Evolutionary conservation across 1,140 invertebrate species (phyloP), one percentile per base, ranked within the genome.

Genomic region (Lanistes nyassanus): DNA sequence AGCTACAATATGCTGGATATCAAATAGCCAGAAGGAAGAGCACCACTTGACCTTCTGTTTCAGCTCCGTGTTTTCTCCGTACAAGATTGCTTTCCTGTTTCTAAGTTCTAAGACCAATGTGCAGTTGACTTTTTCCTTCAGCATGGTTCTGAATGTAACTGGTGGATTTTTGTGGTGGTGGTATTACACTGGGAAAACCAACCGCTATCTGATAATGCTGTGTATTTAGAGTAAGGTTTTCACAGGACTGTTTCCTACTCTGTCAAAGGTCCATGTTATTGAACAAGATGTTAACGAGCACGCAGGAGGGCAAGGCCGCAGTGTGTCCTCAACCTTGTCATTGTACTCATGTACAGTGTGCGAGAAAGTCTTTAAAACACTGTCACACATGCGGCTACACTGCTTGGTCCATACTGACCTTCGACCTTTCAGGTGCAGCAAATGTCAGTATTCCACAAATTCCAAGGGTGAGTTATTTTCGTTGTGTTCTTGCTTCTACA

Each of bases 331-430:
- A 7, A 72, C 80, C 36, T 78, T 89, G 51, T 84, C 81, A 13
- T 76, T 90, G 16, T 89, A 85, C 78, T 86, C 85, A 6, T 90
- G 88, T 75, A 87, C 85, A 53, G 80, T 81, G 3, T 90, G 88
- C 79, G 83, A 87, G 55, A 90, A 90, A 74, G 87, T 89, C 29
- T 87, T 89, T 75, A 89, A 89, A 74, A 85, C 88, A 16, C 47
- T 88, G 42, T 89, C 87, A 13, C 88, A 89, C 75, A 89, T 89
- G 76, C 81, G 88, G 39, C 80, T 86, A 31, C 89, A 89, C 76
- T 88, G 87, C 75, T 76, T 90, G 7, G 88, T 82, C 53, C 89
- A 90, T 78, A 90, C 88, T 29, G 82, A 89, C 71, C 68, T 88
- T 2, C 88, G 86, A 53, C 89, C 88, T 16, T 90, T 88, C 79